phyloP scores from a whole-genome alignment of 1,140 invertebrate species.

The Zaprionus ornatus region DNA sequence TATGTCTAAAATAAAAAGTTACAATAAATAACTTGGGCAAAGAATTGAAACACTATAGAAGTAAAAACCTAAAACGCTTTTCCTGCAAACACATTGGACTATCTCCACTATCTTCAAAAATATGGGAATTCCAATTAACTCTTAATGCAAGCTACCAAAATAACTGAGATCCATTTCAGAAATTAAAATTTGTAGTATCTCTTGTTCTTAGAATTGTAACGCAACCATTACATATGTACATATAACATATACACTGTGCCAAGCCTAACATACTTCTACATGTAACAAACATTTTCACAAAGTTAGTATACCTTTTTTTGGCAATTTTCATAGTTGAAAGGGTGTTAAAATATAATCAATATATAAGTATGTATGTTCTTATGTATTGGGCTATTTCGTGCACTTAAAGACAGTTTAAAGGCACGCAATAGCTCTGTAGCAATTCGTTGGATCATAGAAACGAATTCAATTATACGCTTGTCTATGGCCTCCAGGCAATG shows the following conservation, averaged over 20 bases:
- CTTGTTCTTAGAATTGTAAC: too few species aligned
- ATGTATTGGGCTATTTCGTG: constrained; percentile 19
- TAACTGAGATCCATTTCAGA: too few species aligned
- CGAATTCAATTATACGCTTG: constrained; percentile 76
- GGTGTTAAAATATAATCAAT: neutral
- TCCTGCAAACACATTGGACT: neutral
- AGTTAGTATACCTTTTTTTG: too few species aligned
- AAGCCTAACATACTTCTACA: too few species aligned
- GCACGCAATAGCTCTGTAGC: constrained; percentile 54
- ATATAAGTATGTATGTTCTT: neutral
- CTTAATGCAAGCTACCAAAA: too few species aligned
- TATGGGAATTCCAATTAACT: too few species aligned
- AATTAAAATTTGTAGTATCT: too few species aligned
- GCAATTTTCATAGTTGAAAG: neutral
- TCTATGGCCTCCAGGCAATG: constrained; percentile 43
- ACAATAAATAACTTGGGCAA: neutral
- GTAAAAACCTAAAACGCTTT: constrained; percentile 27
- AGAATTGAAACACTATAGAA: neutral
- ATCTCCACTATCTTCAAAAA: too few species aligned
- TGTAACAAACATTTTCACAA: neutral
- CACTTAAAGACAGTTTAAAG: constrained; percentile 62
- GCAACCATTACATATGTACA: too few species aligned
- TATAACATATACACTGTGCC: too few species aligned
- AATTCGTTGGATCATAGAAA: constrained; percentile 62
- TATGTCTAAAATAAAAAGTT: constrained; percentile 73